Evolutionary conservation across 2,797 vertebrate species (phyloP).

Genomic region (Ptychobarbus kaznakovi): DNA sequence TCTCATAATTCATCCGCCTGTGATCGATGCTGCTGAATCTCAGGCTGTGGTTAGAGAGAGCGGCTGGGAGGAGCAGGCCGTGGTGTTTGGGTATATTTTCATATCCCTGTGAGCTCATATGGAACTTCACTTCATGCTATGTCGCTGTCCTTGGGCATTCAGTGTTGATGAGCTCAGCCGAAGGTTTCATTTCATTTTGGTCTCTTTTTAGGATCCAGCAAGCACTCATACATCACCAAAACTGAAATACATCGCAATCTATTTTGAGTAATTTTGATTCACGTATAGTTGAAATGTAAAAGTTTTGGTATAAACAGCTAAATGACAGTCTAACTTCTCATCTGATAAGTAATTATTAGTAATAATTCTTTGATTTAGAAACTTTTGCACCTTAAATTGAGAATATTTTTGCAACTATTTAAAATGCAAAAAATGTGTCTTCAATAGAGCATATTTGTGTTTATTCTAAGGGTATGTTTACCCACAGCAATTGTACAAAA

Average conservation of each 20-base stretch:
- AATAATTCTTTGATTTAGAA: neutral
- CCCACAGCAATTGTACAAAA: neutral
- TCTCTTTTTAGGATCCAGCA: neutral
- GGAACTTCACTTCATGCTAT: constrained; percentile 16
- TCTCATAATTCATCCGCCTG: constrained; percentile 52
- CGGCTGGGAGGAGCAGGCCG: neutral
- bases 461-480: neutral
- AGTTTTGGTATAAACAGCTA: neutral
- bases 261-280: neutral
- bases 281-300: neutral
- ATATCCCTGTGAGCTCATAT: constrained; percentile 20
- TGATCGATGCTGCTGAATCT: constrained; percentile 52
- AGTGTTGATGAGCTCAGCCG: neutral
- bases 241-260: neutral
- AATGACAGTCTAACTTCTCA: neutral
- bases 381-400: neutral
- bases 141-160: constrained; percentile 29
- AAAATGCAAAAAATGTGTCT: neutral
- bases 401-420: neutral
- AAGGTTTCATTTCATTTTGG: constrained; percentile 1
- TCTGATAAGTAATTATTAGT: neutral
- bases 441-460: neutral
- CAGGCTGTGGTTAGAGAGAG: constrained; percentile 32
- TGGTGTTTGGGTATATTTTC: constrained; percentile 35
- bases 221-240: neutral